phyloP scores from a whole-genome alignment of 2,113 vertebrate genomes.

The Hemiscyllium ocellatum region DNA sequence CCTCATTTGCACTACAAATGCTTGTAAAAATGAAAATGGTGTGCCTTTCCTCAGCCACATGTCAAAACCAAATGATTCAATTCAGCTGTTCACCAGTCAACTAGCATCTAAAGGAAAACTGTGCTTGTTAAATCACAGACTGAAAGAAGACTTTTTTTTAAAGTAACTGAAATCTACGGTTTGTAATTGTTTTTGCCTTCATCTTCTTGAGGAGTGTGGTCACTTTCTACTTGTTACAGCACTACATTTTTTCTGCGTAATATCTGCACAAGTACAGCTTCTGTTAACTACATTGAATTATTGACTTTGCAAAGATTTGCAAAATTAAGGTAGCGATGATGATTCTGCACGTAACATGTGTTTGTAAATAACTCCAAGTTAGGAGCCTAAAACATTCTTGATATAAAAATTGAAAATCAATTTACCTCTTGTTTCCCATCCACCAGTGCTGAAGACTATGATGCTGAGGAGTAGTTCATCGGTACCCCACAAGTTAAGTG shows the following conservation, averaged over 20 bases:
- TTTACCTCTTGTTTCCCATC: not conserved
- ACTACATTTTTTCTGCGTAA: not conserved
- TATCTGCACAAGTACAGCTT: not conserved
- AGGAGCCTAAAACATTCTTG: not conserved
- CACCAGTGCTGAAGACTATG: not conserved
- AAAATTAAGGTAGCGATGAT: not conserved
- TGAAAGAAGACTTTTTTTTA: not conserved
- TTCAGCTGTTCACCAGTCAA: constrained; percentile 30
- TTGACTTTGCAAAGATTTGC: not conserved
- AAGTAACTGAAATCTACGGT: constrained; percentile 2
- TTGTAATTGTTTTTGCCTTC: not conserved
- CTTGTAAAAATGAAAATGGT: constrained; percentile 58
- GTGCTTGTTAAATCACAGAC: constrained; percentile 5
- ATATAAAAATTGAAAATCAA: not conserved
- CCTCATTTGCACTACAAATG: constrained; percentile 71
- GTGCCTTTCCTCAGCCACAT: constrained; percentile 42
- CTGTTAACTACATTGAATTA: not conserved
- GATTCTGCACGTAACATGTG: not conserved
- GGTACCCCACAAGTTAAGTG: not conserved
- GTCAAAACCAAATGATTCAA: constrained; percentile 32
- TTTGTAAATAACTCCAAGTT: not conserved
- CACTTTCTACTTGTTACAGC: not conserved
- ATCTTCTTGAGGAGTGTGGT: not conserved
- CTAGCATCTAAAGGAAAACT: constrained; percentile 8
- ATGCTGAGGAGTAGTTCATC: not conserved